Evolutionary conservation across 2,113 vertebrate species (phyloP), one percentile per base, ranked within the genome.

Genomic region (Egretta garzetta): DNA sequence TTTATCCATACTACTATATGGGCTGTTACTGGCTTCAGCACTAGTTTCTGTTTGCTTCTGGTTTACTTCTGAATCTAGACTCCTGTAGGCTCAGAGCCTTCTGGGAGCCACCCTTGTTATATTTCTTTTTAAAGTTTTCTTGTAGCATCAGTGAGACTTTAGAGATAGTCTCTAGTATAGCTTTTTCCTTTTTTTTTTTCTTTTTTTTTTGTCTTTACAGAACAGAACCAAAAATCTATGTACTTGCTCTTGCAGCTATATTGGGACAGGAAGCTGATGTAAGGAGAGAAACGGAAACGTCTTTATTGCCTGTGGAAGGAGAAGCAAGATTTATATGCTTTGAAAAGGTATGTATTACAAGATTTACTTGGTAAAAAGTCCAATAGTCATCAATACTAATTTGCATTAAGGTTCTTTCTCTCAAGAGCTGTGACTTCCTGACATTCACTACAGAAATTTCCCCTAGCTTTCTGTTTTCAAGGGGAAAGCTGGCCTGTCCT

Each of bases 261-360:
- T 60, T 60, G 67, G 41, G 33, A 81, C 55, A 55, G 56, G 14
- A 94, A 39, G 5, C 56, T 84, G 16, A 16, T 74, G 39, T 87
- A 90, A 84, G 58, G 58, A 88, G 33, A 85, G 53, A 73, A 87
- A 28, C 49, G 75, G 66, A 55, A 52, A 60, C 26, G 7, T 35
- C 33, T 70, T 47, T 63, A 16, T 37, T 83, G 15, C 32, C 17
- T 71, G 50, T 26, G 39, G 68, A 91, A 86, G 37, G 35, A 86
- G 30, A 84, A 93, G 17, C 20, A 71, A 63, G 52, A 63, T 27
- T 56, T 88, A 33, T 23, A 33, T 63, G 23, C 41, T 91, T 90
- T 77, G 52, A 67, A 82, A 90, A 95, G 83, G 94, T 95, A 90
- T 14, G 75, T 73, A 63, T 77, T 81, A 62, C 50, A 70, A 89